Conservation (phyloP, 2,888 invertebrate species). For the Melipona bicolor region DNA sequence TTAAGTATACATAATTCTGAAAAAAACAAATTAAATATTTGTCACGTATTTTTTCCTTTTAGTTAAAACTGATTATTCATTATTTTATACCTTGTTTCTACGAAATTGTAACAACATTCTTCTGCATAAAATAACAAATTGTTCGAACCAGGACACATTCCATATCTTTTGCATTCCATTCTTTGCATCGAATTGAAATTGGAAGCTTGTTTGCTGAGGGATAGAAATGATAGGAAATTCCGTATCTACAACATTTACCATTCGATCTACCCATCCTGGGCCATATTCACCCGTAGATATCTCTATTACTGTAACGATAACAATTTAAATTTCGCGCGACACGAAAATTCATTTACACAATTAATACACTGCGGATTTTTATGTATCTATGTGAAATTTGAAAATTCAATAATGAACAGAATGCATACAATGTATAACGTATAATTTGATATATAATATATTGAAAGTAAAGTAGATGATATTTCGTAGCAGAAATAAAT, state of each 20-base stretch:
- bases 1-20: slow-evolving; percentile 90
- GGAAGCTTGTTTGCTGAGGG: slow-evolving; percentile 45
- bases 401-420: no score
- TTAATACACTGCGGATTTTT: neutral
- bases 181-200: slow-evolving; percentile 84
- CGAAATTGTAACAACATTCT: slow-evolving; percentile 91
- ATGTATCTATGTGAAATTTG: no score
- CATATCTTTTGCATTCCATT: slow-evolving; percentile 85
- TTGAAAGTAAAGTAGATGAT: no score
- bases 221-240: slow-evolving; percentile 74
- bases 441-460: no score
- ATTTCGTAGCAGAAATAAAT: no score
- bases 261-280: slow-evolving; percentile 87
- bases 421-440: no score
- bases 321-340: no score
- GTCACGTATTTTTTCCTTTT: neutral
- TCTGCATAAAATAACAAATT: slow-evolving; percentile 88
- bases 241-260: slow-evolving; percentile 88
- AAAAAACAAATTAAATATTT: slow-evolving; percentile 2
- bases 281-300: slow-evolving; percentile 93
- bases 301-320: slow-evolving; percentile 87
- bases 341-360: neutral
- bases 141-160: slow-evolving; percentile 87
- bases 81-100: slow-evolving; percentile 88
- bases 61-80: neutral